These are phyloP conservation scores for Paratrypauchen microcephalus DNA, from an alignment of 2,797 vertebrate genomes.

Conservation along the genomic window DNA sequence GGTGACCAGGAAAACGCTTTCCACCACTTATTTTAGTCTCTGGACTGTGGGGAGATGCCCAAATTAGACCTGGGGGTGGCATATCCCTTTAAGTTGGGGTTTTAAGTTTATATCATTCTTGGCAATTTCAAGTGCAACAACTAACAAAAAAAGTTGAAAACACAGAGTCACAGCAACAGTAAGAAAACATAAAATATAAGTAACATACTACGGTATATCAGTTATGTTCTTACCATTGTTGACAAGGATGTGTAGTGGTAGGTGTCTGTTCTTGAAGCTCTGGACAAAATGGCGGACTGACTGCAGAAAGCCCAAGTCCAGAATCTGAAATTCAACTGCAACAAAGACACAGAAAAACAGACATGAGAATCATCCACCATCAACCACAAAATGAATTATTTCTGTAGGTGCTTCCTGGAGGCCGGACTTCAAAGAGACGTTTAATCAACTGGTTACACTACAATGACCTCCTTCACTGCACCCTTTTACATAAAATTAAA, in stretches of 20 bases:
- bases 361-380: constrained; percentile 39
- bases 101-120: too few species aligned
- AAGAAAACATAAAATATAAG: too few species aligned
- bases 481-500: constrained; percentile 45
- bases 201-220: too few species aligned
- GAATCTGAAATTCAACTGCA: constrained; percentile 85
- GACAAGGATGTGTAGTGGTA: constrained; percentile 84
- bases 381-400: constrained; percentile 58
- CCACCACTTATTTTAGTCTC: too few species aligned
- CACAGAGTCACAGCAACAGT: too few species aligned
- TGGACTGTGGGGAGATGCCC: too few species aligned
- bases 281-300: constrained; percentile 82
- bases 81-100: too few species aligned
- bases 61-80: too few species aligned
- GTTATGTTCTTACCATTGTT: constrained; percentile 84
- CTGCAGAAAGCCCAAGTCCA: constrained; percentile 85
- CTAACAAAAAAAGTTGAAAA: too few species aligned
- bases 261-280: constrained; percentile 76
- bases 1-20: too few species aligned
- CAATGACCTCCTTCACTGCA: constrained; percentile 25
- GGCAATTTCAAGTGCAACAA: too few species aligned
- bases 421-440: constrained; percentile 66
- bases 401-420: constrained; percentile 37
- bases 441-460: constrained; percentile 54
- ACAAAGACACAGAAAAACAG: constrained; percentile 35